Evolutionary conservation across 2,113 vertebrate genomes (phyloP), one percentile per base, ranked within the genome.

Genomic region (Onychostruthus taczanowskii): DNA sequence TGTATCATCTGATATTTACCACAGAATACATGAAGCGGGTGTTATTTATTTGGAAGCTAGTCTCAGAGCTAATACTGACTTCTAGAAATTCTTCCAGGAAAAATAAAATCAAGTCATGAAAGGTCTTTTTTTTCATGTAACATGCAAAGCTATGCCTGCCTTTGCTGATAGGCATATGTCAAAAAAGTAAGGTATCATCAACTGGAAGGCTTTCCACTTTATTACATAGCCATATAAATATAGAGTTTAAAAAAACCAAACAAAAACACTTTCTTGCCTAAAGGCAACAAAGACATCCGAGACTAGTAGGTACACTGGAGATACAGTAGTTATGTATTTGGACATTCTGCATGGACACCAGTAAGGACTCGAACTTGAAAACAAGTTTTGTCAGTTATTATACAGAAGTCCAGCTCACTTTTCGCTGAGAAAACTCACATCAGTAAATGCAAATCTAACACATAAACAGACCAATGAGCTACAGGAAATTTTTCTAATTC

Each of bases 91-190:
- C 33, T 83, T 53, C 22, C 35, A 35, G 13, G 30, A 83, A 90
- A 88, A 31, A 47, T 28, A 76, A 72, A 94, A 81, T 61, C 19
- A 70, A 77, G n/a, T 4, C 26, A 77, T 77, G 37, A 67, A 84
- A 74, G 9, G 2, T 18, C 7, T 76, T 64, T 85, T 82, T 85
- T 82, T 81, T 53, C 13, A 27, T n/a, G 30, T 35, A 50, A 41
- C 6, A 15, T 62, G 12, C 8, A 83, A 84, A 84, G 11, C 2
- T 77, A 24, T 74, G 46, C 22, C 58, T 85, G 27, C 11, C 47
- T 26, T 95, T 85, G 74, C 85, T 94, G 81, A 84, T 16, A 63
- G 52, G 13, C 39, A 62, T 58, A 76, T 86, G 81, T 80, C 50
- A 86, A 50, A 90, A 93, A 90, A 66, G 31, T 43, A 78, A 23